Evolutionary conservation across 2,888 invertebrate species (phyloP), one percentile per base, ranked within the genome.

Genomic region (Stictocephala bisonia): DNA sequence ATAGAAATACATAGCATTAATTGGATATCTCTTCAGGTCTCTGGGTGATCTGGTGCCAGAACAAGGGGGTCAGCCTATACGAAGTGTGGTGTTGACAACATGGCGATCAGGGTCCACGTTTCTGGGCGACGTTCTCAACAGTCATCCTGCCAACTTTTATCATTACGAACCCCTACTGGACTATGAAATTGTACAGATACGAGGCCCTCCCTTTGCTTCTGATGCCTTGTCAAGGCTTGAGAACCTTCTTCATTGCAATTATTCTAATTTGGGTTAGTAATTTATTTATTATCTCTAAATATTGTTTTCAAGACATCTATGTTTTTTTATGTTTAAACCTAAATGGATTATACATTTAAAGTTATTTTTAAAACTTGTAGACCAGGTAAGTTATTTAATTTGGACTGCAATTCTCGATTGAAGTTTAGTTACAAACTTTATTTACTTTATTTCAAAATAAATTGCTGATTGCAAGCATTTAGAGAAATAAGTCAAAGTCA

Each of bases 101-200:
- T 96, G 95, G 94, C 88, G 96, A 79, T 94, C 94, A 3, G 96
- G 96, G 4, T 95, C 95, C 20, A 95, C 95, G 35, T 96, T 96
- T 83, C 86, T 96, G 67, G 95, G 95, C 69, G 95, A 95, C 81
- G 89, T 95, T 50, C 83, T 95, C 56, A 93, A 93, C 83, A 88
- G 94, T 26, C 89, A 94, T 82, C 95, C 95, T 18, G 94, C 90
- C 29, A 95, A 92, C 83, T 96, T 89, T 84, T 96, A 95, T 85
- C 95, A 95, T 83, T 96, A 95, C 82, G 96, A 96, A 84, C 96
- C 96, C 31, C 85, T 96, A 75, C 85, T 95, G 74, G 91, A 93
- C 81, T 93, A 91, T 84, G 93, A 91, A 75, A 94, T 95, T 79
- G 87, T 91, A 77, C 94, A 94, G 86, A 90, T 95, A 73, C 88